Conservation (phyloP, 2,888 invertebrate species). For the Leptinotarsa rubiginosa region DNA sequence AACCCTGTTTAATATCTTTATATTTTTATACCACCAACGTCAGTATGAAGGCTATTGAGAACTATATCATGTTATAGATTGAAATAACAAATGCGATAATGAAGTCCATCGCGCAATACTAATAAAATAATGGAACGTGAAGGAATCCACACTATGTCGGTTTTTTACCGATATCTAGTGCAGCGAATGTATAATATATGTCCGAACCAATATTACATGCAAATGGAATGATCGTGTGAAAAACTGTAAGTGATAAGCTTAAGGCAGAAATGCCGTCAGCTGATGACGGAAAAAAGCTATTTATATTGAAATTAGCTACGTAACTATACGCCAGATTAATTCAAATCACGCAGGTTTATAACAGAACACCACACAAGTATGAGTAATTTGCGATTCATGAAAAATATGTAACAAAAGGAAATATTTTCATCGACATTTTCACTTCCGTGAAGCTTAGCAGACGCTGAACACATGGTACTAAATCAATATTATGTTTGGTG, state of each 20-base stretch:
- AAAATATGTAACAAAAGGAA: too few relatives aligned
- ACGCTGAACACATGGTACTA: too few relatives aligned
- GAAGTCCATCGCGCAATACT: background rate
- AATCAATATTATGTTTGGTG: too few relatives aligned
- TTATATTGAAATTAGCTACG: slow-evolving; percentile 6
- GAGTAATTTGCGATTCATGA: too few relatives aligned
- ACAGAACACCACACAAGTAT: background rate
- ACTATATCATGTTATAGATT: too few relatives aligned
- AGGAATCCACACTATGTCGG: slow-evolving; percentile 11
- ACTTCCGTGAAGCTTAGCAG: too few relatives aligned
- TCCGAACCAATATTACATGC: background rate
- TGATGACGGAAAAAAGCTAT: slow-evolving; percentile 2
- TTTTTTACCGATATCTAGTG: slow-evolving; percentile 13
- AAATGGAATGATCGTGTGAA: background rate
- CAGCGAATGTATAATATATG: slow-evolving; percentile 13
- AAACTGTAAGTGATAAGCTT: slow-evolving; percentile 13
- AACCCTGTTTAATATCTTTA: too few relatives aligned
- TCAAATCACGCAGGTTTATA: slow-evolving; percentile 1
- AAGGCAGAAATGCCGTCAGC: slow-evolving; percentile 9
- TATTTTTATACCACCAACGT: too few relatives aligned
- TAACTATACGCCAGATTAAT: background rate
- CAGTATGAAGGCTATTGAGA: too few relatives aligned
- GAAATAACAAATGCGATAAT: background rate
- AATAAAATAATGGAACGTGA: slow-evolving; percentile 18
- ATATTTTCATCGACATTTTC: too few relatives aligned